Percentiles rank a stretch among this genome's conserved stretches.
phyloP scores from a whole-genome alignment of 2,113 vertebrate genomes.

The Corydoras maculifer region DNA sequence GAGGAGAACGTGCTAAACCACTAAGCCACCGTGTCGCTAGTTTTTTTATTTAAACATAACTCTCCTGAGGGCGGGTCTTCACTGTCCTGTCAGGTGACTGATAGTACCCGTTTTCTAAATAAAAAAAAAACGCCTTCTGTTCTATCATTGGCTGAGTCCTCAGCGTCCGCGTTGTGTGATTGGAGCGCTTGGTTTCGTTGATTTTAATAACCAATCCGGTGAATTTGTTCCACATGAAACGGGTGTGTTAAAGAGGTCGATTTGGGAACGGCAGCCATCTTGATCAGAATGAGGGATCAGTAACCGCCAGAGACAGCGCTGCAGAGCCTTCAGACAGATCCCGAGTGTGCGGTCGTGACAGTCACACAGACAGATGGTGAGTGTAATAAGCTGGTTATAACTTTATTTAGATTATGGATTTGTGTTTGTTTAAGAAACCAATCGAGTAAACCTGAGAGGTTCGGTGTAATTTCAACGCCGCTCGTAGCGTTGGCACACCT shows the following conservation, averaged over 20 bases:
- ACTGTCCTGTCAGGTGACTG: constrained; percentile 44
- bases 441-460: no score
- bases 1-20: no score
- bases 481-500: background rate
- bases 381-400: background rate
- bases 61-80: no score
- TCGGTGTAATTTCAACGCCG: no score
- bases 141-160: background rate
- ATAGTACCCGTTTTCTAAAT: constrained; percentile 5
- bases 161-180: background rate
- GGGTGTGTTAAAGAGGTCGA: constrained; percentile 29
- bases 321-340: background rate
- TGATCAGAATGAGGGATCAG: constrained; percentile 42
- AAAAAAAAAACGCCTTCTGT: background rate
- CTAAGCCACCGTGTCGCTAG: no score
- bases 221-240: background rate
- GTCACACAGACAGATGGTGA: constrained; percentile 25
- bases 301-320: constrained; percentile 27
- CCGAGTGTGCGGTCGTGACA: background rate
- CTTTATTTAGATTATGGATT: background rate
- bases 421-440: no score
- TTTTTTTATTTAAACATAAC: no score
- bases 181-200: background rate
- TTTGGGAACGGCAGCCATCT: constrained; percentile 49
- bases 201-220: background rate